Conservation (phyloP, 2,113 vertebrate genomes). For the Ia io region DNA sequence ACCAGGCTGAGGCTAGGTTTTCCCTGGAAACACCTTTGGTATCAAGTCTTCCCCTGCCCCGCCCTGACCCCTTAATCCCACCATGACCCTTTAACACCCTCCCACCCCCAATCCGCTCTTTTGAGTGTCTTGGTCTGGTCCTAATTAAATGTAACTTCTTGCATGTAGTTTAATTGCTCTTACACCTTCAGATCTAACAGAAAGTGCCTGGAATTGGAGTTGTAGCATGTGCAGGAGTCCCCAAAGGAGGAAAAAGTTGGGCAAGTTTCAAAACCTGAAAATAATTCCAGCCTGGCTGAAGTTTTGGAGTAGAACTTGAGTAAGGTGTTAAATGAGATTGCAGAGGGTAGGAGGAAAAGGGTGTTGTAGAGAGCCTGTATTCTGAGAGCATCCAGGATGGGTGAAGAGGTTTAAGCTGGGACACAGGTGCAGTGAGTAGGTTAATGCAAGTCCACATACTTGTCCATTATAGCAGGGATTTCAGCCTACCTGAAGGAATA, state of each 20-base stretch:
- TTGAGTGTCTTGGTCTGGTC: no score
- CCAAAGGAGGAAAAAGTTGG: not conserved
- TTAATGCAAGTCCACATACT: not conserved
- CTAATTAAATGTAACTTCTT: no score
- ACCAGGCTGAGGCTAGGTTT: not conserved
- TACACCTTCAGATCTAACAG: no score
- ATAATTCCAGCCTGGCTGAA: not conserved
- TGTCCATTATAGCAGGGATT: not conserved
- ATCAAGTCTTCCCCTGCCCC: not conserved
- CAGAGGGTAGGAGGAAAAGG: not conserved
- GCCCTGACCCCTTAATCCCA: no score
- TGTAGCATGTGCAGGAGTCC: not conserved
- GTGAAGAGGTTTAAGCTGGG: not conserved
- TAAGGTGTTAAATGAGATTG: not conserved
- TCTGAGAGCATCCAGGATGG: not conserved
- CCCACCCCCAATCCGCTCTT: no score
- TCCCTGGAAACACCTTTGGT: not conserved
- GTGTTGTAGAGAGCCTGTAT: fast-evolving
- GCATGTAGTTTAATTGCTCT: no score
- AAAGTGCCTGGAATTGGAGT: no score
- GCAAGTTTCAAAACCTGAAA: not conserved
- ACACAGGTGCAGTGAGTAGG: no score
- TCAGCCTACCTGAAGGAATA: not conserved
- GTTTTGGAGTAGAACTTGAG: not conserved
- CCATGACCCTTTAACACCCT: no score